These are phyloP conservation scores for Lacanobia oleracea DNA, from an alignment of 2,888 invertebrate genomes.

Conservation along the genomic window DNA sequence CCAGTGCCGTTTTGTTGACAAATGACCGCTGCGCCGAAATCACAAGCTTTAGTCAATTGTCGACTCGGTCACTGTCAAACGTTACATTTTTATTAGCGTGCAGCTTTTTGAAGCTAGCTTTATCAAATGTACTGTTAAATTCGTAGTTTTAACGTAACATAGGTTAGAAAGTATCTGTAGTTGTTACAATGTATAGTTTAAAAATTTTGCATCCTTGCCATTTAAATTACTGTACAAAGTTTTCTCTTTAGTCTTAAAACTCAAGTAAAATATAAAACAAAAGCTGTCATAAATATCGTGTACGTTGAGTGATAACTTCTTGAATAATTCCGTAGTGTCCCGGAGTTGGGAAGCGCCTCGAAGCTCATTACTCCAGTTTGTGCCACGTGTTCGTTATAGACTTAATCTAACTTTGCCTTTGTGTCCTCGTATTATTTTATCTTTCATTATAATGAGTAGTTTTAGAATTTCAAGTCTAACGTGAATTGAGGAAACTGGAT, in stretches of 20 bases:
- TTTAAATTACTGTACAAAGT: slow-evolving; percentile 32
- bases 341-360: slow-evolving; percentile 54
- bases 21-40: slow-evolving; percentile 25
- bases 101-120: slow-evolving; percentile 3
- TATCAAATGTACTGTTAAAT: neutral
- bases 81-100: slow-evolving; percentile 6
- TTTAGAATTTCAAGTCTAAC: slow-evolving; percentile 51
- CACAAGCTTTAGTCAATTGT: slow-evolving; percentile 23
- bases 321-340: slow-evolving; percentile 66
- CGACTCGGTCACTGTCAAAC: slow-evolving; percentile 2
- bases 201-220: slow-evolving; percentile 8
- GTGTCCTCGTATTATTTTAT: slow-evolving; percentile 65
- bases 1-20: slow-evolving; percentile 32
- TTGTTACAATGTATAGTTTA: neutral
- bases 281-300: slow-evolving; percentile 61
- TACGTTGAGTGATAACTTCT: slow-evolving; percentile 59
- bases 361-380: slow-evolving; percentile 67
- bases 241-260: slow-evolving; percentile 19
- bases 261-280: slow-evolving; percentile 39
- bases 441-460: slow-evolving; percentile 56
- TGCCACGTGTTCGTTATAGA: slow-evolving; percentile 68
- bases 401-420: slow-evolving; percentile 74
- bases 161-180: neutral
- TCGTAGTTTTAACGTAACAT: neutral
- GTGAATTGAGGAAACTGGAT: slow-evolving; percentile 45